Percentiles rank a stretch among this genome's conserved stretches.
These are phyloP conservation scores for Amiota minor DNA, from an alignment of 2,888 invertebrate genomes.

Conservation along the genomic window DNA sequence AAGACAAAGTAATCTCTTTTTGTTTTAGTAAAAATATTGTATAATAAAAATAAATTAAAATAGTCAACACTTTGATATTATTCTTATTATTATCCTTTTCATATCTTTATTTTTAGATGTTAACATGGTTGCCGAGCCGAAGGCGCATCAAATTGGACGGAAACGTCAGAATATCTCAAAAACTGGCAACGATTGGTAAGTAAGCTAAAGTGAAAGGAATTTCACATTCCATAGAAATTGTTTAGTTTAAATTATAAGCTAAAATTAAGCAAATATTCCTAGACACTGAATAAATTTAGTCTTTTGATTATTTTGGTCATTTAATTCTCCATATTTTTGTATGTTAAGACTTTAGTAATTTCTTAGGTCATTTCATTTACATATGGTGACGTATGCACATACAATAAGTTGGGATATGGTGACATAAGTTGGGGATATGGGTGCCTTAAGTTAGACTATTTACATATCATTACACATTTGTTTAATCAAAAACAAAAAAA, in stretches of 20 bases:
- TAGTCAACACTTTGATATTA: slow-evolving; percentile 5
- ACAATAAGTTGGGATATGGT: too few species aligned
- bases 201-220: slow-evolving; percentile 47
- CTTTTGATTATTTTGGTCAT: slow-evolving; percentile 2
- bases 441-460: slow-evolving; percentile 62
- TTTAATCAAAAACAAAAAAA: slow-evolving; percentile 27
- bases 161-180: slow-evolving; percentile 78
- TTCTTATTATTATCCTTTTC: slow-evolving; percentile 14
- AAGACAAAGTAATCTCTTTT: slow-evolving; percentile 4
- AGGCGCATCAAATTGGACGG: slow-evolving; percentile 79
- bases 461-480: slow-evolving; percentile 72
- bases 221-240: slow-evolving; percentile 45
- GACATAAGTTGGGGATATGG: background rate
- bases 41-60: background rate
- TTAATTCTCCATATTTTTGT: background rate
- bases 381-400: background rate
- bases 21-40: background rate
- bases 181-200: slow-evolving; percentile 79
- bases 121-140: slow-evolving; percentile 82
- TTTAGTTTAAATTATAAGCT: slow-evolving; percentile 48
- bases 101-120: slow-evolving; percentile 75
- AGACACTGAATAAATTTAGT: too few species aligned
- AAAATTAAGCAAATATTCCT: slow-evolving; percentile 46
- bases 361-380: slow-evolving; percentile 41
- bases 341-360: slow-evolving; percentile 48